Percentiles rank a stretch among this genome's conserved stretches.
phyloP scores from a whole-genome alignment of 2,888 invertebrate species.

The Rhorus exstirpatorius region DNA sequence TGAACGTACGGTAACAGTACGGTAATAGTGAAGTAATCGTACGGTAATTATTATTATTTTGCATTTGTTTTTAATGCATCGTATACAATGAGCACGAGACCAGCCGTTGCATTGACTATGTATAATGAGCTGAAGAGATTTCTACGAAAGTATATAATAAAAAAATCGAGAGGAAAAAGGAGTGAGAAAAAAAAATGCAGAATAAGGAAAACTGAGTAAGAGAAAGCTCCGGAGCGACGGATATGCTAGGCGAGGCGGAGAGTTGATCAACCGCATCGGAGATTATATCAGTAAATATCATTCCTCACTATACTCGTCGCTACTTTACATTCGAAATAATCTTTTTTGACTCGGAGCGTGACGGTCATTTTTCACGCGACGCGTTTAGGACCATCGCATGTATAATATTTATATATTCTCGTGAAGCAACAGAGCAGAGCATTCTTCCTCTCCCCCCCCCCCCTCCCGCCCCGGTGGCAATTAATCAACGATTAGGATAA shows the following conservation, averaged over 20 bases:
- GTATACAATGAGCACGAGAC: too few relatives aligned
- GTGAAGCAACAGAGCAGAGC: background rate
- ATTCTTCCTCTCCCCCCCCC: too few relatives aligned
- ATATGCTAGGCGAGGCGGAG: background rate
- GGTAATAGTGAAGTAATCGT: too few relatives aligned
- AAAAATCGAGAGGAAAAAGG: background rate
- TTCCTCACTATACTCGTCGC: constrained; percentile 7
- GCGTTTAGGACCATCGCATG: constrained; percentile 19
- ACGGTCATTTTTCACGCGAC: constrained; percentile 63
- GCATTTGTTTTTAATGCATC: too few relatives aligned
- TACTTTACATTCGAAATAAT: constrained; percentile 57
- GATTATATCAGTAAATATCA: constrained; percentile 51
- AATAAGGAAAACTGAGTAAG: background rate
- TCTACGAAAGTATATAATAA: background rate
- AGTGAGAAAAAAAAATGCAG: background rate
- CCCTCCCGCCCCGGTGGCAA: constrained; percentile 61
- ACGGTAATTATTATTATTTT: too few relatives aligned
- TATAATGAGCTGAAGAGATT: background rate
- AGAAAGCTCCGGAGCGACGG: background rate
- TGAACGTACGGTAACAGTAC: too few relatives aligned
- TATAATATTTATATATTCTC: constrained; percentile 30
- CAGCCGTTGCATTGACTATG: too few relatives aligned
- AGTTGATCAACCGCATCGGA: constrained; percentile 40
- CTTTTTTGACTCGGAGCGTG: constrained; percentile 40
- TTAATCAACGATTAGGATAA: constrained; percentile 74